Base-by-base conservation (phyloP, 2,113 vertebrate genomes). In the Upupa epops region DNA sequence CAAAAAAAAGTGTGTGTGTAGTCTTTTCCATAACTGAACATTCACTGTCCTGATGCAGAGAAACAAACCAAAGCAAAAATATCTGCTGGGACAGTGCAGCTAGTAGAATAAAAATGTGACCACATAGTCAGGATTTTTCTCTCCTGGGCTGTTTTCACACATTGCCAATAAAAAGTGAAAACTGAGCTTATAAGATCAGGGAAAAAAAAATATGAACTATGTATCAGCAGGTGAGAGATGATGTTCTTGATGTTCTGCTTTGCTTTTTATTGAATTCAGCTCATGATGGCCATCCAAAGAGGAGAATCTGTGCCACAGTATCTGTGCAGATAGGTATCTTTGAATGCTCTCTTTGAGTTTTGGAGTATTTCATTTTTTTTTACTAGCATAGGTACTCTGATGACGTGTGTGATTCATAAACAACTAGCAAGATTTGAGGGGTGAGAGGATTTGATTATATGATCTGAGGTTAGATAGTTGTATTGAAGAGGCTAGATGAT, bases 381-480 rank as follows among this genome's bases (percentile, higher is more conserved):
- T 86, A 92, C 65, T 83, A 82, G 59, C 28, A 72, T 25, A 34
- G 20, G 36, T 40, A 32, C 17, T 66, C 34, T 15, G 22, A 48
- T 8, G 13, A 25, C 2, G 25, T 72, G 25, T 86, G 58, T 71
- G 70, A 86, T 56, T 86, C 37, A 89, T 90, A 88, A 92, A 88
- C 2, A 61, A 5, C 54, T 54, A 66, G 19, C 32, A 49, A 76
- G 59, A 29, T 63, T 56, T 83, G 82, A 93, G 71, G 78, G 36
- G 60, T 54, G 42, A 69, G 55, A 91, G 79, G 82, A 89, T 93
- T 95, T 94, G 59, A 92, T 83, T 61, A 85, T 55, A 45, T 16
- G 84, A 92, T 89, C 49, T 70, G 82, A 85, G 89, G 68, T 73
- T 66, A 83, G 93, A 85, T 91, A 89, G 42, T 84, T 79, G 56